Base-by-base conservation (phyloP, 1,140 invertebrate genomes). In the Sitophilus oryzae region DNA sequence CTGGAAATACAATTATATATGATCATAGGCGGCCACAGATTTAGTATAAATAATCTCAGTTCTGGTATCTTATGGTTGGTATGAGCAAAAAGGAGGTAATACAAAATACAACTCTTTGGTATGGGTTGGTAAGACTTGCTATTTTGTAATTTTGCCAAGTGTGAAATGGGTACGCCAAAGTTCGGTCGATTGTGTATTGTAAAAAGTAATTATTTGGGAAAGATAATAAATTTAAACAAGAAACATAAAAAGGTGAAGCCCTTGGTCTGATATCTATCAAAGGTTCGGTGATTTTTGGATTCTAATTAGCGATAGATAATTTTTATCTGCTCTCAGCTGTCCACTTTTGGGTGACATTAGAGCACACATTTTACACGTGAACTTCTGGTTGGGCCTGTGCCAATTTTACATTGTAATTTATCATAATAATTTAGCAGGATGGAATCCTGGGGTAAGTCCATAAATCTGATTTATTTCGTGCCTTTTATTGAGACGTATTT, bases 371-470 rank as follows among this genome's bases (percentile, higher is more conserved):
- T 59, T 56, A 69, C 68, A 70, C 68, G 68, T 70, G 68, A 65
- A 68, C 59, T 64, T 67, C 50, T 42, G 49, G 56, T 56, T 61
- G 47, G 56, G 37, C 57, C 54, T 62, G 54, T 50, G 48, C 46
- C 54, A 51, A 56, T 56, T 56, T 50, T 44, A 44, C 37, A 35
- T 58, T 58, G 52, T 47, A 45, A 54, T 41, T 57, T 62, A 43
- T 38, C 23, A 0, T 21, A 15, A 21, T 63, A 53, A 48, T 46
- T 52, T 41, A 49, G 41, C 61, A 68, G 56, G 64, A 69, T 70
- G 68, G 68, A 69, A 58, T 65, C 64, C 42, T 71, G 69, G 69
- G 68, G 69, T 71, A 60, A 66, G 58, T 60, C 23, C 25, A n/a
- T 34, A 10, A 15, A 52, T 52, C 22, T 52, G 22, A n/a, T 23